Evolutionary conservation across 2,113 vertebrate genomes (phyloP).

Genomic region (Charina bottae): DNA sequence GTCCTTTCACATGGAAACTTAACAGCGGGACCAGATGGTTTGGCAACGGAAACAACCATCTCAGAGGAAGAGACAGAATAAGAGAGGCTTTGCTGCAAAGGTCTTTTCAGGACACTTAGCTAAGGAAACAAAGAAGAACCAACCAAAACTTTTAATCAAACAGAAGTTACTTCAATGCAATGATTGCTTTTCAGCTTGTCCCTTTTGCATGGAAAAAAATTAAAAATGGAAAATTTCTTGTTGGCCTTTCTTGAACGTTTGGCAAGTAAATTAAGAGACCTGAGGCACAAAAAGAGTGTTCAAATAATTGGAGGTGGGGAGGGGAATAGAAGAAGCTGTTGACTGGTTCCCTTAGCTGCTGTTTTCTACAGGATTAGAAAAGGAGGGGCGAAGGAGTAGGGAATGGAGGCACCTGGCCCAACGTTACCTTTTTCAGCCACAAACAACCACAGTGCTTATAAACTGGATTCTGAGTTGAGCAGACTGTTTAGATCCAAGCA

Average conservation of each 20-base stretch:
- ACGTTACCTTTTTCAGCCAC: not conserved
- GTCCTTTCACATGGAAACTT: slow-evolving; percentile 53
- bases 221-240: not conserved
- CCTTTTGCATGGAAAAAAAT: not conserved
- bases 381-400: not conserved
- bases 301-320: not conserved
- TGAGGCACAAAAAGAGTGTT: not conserved
- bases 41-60: slow-evolving; percentile 62
- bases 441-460: not conserved
- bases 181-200: not conserved
- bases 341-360: not conserved
- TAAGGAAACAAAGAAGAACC: slow-evolving; percentile 42
- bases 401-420: not conserved
- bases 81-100: slow-evolving; percentile 49
- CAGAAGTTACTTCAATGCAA: not conserved
- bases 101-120: slow-evolving; percentile 67
- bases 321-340: not conserved
- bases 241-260: not conserved
- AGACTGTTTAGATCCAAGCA: not conserved
- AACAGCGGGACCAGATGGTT: slow-evolving; percentile 57
- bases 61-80: slow-evolving; percentile 23
- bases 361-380: not conserved
- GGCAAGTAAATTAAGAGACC: not conserved
- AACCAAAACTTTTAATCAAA: not conserved
- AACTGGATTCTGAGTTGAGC: not conserved